Evolutionary conservation across 2,888 invertebrate species (phyloP), one percentile per base, ranked within the genome.

Genomic region (Anaspis maculata): DNA sequence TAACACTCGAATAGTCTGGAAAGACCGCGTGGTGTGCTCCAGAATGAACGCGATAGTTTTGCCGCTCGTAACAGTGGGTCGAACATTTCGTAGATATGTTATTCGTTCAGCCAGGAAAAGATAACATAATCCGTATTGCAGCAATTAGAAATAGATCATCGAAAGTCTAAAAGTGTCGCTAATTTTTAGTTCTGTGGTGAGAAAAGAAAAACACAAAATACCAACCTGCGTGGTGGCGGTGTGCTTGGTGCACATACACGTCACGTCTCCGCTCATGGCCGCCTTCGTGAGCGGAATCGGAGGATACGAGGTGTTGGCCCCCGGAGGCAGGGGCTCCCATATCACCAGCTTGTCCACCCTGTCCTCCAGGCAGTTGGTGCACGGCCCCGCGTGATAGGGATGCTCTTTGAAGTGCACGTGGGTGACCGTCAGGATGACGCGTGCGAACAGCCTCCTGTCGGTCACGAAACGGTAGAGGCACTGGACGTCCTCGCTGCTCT

Each of bases 381-480:
- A 88, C 25, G 84, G 79, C 1, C 83, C 83, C 27, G 79, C 76
- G 39, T 82, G 83, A 56, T 83, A 84, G 0, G 83, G 83, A 48
- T 83, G 74, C 47, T 83, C 83, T 78, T 88, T 89, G 56, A 89
- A 89, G 47, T 79, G 80, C n/a, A 89, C 81, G 39, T 78, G 78
- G 36, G 79, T 72, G 13, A 85, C 74, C 1, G 79, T 86, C 30
- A 90, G 64, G 10, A 89, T 83, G 7, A 89, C 83, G 39, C 89
- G 71, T 0, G 89, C 86, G 53, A 78, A 89, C 2, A 89, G 73
- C 13, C 89, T 68, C 37, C 81, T 80, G 54, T 88, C 87, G 0
- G 88, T 88, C 2, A 89, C 74, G 56, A 90, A 89, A 62, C 82
- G 77, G 59, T 88, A 90, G 29, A 84, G 71, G 57, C 89, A 90